phyloP scores from a whole-genome alignment of 2,888 invertebrate genomes.

The Tribolium freemani region DNA sequence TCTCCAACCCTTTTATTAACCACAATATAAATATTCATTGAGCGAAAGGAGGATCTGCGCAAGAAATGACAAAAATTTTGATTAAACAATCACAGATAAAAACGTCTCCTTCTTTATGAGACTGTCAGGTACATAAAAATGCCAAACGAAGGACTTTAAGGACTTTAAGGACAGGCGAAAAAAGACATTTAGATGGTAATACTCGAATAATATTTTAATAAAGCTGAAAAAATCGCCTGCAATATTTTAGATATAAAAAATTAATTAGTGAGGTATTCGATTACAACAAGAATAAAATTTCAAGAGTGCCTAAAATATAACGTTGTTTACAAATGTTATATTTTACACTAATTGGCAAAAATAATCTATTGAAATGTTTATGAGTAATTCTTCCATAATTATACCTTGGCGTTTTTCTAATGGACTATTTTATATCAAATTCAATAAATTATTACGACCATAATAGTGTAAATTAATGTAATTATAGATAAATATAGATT shows the following conservation, averaged over 20 bases:
- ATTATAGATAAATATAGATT: neutral
- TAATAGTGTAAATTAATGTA: neutral
- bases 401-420: neutral
- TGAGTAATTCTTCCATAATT: neutral
- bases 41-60: constrained; percentile 11
- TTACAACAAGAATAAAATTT: neutral
- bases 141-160: neutral
- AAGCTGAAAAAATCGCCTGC: neutral
- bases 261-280: neutral
- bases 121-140: neutral
- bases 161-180: neutral
- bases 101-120: neutral
- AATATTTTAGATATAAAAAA: neutral
- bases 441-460: neutral
- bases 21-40: constrained; percentile 20
- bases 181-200: neutral
- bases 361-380: neutral
- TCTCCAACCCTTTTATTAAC: constrained; percentile 24
- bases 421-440: neutral
- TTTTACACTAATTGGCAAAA: neutral
- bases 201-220: neutral
- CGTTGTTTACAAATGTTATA: neutral
- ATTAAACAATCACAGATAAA: neutral
- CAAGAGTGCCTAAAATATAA: neutral
- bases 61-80: neutral